phyloP scores from a whole-genome alignment of 2,113 vertebrate species.

The Pygoscelis adeliae region DNA sequence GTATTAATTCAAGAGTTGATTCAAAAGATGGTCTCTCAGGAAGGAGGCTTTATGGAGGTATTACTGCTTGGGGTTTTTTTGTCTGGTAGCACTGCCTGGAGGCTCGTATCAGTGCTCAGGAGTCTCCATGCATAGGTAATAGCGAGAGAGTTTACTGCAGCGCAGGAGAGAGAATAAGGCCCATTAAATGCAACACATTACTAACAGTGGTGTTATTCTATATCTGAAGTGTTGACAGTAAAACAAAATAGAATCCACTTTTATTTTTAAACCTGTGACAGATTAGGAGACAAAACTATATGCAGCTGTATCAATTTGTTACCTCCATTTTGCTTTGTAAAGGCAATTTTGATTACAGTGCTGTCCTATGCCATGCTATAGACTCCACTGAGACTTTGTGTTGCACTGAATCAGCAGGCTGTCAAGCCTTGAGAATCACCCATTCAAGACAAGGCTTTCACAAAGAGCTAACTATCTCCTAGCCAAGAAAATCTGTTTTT shows the following conservation, averaged over 20 bases:
- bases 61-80: not conserved
- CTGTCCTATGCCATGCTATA: not conserved
- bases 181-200: not conserved
- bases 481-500: not conserved
- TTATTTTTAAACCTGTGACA: constrained; percentile 19
- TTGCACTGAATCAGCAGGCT: constrained; percentile 46
- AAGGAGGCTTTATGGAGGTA: not conserved
- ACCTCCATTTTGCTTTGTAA: constrained; percentile 25
- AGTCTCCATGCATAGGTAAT: not conserved
- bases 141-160: not conserved
- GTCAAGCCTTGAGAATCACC: constrained; percentile 29
- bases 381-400: constrained; percentile 9
- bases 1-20: not conserved
- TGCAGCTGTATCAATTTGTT: not conserved
- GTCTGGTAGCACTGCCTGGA: not conserved
- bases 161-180: not conserved
- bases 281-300: constrained; percentile 24
- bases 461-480: not conserved
- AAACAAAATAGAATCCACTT: not conserved
- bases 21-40: not conserved
- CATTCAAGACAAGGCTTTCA: constrained; percentile 36
- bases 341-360: constrained; percentile 26
- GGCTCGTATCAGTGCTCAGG: not conserved
- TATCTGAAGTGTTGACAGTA: not conserved
- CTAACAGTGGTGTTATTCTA: not conserved